Conservation (phyloP, 2,113 vertebrate genomes). For the Brachionichthys hirsutus region DNA sequence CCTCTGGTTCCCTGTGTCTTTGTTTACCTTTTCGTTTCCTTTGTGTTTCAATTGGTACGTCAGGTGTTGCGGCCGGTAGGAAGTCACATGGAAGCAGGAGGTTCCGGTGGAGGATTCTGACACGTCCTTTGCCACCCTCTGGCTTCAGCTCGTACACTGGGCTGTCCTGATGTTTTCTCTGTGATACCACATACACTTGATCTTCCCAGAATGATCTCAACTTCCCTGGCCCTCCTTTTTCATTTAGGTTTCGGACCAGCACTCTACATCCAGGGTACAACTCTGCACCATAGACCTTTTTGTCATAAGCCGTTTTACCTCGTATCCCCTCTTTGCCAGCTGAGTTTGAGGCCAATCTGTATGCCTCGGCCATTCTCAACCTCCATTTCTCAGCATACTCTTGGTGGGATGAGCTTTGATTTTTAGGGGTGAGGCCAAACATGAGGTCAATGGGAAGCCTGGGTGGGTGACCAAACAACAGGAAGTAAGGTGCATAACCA, state of each 20-base stretch:
- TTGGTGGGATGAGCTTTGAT: neutral
- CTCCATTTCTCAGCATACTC: constrained; percentile 17
- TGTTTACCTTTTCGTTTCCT: too few relatives aligned
- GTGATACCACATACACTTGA: too few relatives aligned
- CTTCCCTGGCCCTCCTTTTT: too few relatives aligned
- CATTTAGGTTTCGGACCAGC: neutral
- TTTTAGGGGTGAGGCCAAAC: neutral
- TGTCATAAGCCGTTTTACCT: neutral
- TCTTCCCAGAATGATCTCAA: too few relatives aligned
- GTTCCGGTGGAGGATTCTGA: too few relatives aligned
- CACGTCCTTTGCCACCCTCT: too few relatives aligned
- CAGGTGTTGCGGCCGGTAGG: too few relatives aligned
- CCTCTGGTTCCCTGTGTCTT: too few relatives aligned
- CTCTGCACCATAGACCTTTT: neutral
- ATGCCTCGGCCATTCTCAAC: neutral
- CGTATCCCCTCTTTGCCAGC: neutral
- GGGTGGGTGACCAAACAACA: neutral
- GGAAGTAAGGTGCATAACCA: neutral
- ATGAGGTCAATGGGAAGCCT: neutral
- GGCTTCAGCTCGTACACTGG: too few relatives aligned
- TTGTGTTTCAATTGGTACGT: too few relatives aligned
- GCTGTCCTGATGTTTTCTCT: too few relatives aligned
- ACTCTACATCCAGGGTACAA: neutral
- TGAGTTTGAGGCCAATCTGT: neutral
- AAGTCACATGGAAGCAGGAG: too few relatives aligned